phyloP scores from a whole-genome alignment of 2,888 invertebrate genomes.

The Drosophila kambysellisi region DNA sequence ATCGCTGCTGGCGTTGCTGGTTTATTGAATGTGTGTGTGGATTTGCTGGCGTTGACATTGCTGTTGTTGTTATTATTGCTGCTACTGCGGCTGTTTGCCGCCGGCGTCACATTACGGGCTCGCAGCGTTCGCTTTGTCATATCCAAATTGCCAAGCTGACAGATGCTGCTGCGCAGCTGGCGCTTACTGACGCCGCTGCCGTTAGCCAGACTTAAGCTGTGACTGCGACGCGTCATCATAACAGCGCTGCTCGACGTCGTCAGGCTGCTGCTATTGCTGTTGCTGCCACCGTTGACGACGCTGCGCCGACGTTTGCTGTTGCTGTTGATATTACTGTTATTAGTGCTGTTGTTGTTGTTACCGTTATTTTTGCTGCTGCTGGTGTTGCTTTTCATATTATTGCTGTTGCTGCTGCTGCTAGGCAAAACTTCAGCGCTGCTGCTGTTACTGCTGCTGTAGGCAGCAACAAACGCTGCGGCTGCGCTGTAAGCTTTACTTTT shows the following conservation, averaged over 20 bases:
- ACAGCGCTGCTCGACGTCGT: conserved; percentile 16
- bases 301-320: conserved; percentile 12
- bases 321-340: background rate
- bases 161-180: conserved; percentile 81
- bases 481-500: conserved; percentile 57
- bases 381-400: conserved; percentile 2
- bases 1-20: conserved; percentile 50
- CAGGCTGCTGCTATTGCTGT: conserved; percentile 1
- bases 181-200: conserved; percentile 71
- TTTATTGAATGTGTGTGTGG: conserved; percentile 51
- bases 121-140: conserved; percentile 82
- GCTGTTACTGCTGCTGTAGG: conserved; percentile 29
- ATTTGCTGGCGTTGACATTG: conserved; percentile 50
- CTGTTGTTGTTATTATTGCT: conserved; percentile 9
- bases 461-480: conserved; percentile 58
- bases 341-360: background rate
- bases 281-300: background rate
- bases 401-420: conserved; percentile 16
- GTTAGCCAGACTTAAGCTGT: conserved; percentile 37
- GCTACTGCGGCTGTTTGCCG: conserved; percentile 28
- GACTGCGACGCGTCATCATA: conserved; percentile 58
- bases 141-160: conserved; percentile 60
- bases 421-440: conserved; percentile 8
- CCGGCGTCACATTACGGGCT: conserved; percentile 76
- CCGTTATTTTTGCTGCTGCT: background rate